Percentiles rank a stretch among this genome's conserved stretches.
Conservation (phyloP, 2,113 vertebrate genomes). For the Corydoras sp. region DNA sequence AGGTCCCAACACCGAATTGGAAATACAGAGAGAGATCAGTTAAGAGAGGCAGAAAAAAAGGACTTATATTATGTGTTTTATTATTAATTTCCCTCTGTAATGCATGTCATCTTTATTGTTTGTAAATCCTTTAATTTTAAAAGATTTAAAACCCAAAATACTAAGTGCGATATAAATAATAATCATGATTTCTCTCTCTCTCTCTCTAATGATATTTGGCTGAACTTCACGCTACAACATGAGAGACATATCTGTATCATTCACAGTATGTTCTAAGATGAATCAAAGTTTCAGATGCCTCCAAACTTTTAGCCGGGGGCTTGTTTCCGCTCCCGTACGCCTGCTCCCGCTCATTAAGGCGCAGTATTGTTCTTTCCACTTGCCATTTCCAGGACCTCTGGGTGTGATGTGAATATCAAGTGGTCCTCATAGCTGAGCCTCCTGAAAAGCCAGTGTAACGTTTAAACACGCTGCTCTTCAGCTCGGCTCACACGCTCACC, state of each 20-base stretch:
- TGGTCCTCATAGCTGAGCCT: slow-evolving; percentile 51
- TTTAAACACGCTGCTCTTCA: slow-evolving; percentile 36
- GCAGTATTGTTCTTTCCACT: slow-evolving; percentile 44
- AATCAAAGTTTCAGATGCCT: slow-evolving; percentile 21
- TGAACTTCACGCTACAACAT: too few species aligned
- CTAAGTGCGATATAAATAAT: too few species aligned
- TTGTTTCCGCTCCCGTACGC: slow-evolving; percentile 41
- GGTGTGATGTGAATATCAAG: slow-evolving; percentile 73
- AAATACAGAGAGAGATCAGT: not conserved
- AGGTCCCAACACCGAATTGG: not conserved
- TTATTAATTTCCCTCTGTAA: not conserved
- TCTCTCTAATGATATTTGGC: too few species aligned
- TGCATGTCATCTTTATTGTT: too few species aligned
- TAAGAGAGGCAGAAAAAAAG: not conserved
- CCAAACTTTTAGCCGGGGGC: slow-evolving; percentile 29
- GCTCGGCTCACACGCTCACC: not conserved
- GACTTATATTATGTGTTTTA: not conserved
- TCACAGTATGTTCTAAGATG: not conserved
- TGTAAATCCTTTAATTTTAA: too few species aligned
- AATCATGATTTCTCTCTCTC: too few species aligned
- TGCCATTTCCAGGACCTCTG: slow-evolving; percentile 62
- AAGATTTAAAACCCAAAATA: too few species aligned
- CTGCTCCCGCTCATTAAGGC: slow-evolving; percentile 50
- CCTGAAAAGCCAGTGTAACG: slow-evolving; percentile 48
- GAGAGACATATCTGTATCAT: too few species aligned